Evolutionary conservation across 2,797 vertebrate species (phyloP).

Genomic region (Podarcis siculus): DNA sequence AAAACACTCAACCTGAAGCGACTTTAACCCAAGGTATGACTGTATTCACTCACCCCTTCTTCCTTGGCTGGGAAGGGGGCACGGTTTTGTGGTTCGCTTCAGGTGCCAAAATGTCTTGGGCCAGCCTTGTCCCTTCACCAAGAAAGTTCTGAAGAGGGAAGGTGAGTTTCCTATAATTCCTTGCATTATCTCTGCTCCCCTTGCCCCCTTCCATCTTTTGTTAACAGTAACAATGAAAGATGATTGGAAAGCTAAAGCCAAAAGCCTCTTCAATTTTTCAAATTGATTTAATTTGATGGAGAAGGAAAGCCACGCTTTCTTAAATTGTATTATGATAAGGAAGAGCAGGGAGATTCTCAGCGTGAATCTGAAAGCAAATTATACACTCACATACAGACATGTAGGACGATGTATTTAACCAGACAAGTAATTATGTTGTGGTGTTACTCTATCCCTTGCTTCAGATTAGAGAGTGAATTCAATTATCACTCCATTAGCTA

Average conservation of each 20-base stretch:
- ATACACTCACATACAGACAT: conserved; percentile 52
- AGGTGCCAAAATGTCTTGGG: too few relatives aligned
- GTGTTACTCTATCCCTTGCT: conserved; percentile 71
- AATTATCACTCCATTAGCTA: conserved; percentile 81
- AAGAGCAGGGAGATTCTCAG: conserved; percentile 74
- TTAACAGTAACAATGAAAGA: conserved; percentile 63
- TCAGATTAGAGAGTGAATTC: conserved; percentile 78
- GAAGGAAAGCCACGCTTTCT: conserved; percentile 75
- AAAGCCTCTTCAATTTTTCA: conserved; percentile 76
- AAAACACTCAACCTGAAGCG: too few relatives aligned
- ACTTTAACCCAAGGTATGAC: too few relatives aligned
- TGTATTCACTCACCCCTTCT: too few relatives aligned
- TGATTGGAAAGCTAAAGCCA: conserved; percentile 75
- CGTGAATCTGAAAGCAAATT: conserved; percentile 79
- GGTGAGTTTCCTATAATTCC: conserved; percentile 19
- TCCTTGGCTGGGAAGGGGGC: too few relatives aligned
- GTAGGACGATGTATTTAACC: conserved; percentile 75
- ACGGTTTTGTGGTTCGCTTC: too few relatives aligned
- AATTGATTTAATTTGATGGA: conserved; percentile 79
- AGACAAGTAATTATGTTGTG: conserved; percentile 79
- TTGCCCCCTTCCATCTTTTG: conserved; percentile 55
- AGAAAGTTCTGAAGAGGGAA: conserved; percentile 35
- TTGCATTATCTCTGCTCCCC: conserved; percentile 49
- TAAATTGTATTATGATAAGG: conserved; percentile 81
- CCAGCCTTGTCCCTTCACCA: neutral